Evolutionary conservation across 2,888 invertebrate genomes (phyloP).

Genomic region (Matsumyia berberina): DNA sequence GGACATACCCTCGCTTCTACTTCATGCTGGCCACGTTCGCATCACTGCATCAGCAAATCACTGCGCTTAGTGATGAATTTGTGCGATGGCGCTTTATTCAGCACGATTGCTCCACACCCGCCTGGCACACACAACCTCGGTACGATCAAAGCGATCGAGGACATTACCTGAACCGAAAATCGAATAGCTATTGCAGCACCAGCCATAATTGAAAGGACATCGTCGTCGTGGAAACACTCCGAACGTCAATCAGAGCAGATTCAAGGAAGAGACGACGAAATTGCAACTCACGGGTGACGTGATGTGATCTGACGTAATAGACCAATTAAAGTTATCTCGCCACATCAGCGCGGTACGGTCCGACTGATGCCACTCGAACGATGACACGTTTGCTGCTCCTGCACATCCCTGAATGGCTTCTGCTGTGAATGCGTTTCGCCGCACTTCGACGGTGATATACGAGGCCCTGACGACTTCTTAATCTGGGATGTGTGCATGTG

Average conservation of each 20-base stretch:
- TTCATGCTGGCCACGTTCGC: constrained; percentile 42
- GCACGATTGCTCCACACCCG: constrained; percentile 57
- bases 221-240: constrained; percentile 59
- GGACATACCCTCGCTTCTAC: constrained; percentile 79
- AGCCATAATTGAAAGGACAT: constrained; percentile 72
- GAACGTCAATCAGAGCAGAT: constrained; percentile 66
- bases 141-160: constrained; percentile 69
- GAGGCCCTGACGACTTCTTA: constrained; percentile 69
- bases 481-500: constrained; percentile 49
- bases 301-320: constrained; percentile 82
- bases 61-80: constrained; percentile 76
- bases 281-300: constrained; percentile 69
- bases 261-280: constrained; percentile 34
- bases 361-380: constrained; percentile 65
- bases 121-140: constrained; percentile 38
- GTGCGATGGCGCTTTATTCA: constrained; percentile 77
- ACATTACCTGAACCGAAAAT: constrained; percentile 51
- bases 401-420: constrained; percentile 37
- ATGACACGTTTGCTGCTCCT: constrained; percentile 66
- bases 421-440: constrained; percentile 58
- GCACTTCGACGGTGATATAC: constrained; percentile 59
- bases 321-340: constrained; percentile 80
- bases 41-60: constrained; percentile 66
- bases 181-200: constrained; percentile 12
- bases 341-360: constrained; percentile 64